A percentile compares a stretch with the other conserved stretches of the same genome.
Evolutionary conservation across 2,113 vertebrate genomes (phyloP).

Genomic region (Terrapene triunguis): DNA sequence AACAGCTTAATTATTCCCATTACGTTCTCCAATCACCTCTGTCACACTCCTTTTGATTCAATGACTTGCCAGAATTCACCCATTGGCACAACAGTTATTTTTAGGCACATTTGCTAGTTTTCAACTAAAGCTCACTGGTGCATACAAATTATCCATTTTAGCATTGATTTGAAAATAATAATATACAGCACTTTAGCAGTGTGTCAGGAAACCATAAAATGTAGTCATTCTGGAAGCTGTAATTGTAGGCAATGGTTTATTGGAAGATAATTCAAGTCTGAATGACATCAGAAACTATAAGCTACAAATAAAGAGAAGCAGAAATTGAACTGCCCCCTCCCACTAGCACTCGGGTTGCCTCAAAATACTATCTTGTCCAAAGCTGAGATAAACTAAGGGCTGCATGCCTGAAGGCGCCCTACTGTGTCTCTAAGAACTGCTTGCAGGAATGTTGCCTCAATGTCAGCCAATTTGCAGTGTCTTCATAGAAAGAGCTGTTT

Average conservation of each 20-base stretch:
- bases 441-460: background rate
- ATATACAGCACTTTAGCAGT: conserved; percentile 36
- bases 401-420: background rate
- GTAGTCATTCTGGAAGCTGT: conserved; percentile 57
- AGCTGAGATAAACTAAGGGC: background rate
- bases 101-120: conserved; percentile 69
- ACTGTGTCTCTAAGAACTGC: background rate
- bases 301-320: background rate
- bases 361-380: background rate
- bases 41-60: conserved; percentile 76
- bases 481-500: background rate
- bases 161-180: conserved; percentile 78
- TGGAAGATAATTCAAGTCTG: conserved; percentile 56
- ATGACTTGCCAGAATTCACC: conserved; percentile 70
- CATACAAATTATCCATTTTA: conserved; percentile 75
- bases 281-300: conserved; percentile 45
- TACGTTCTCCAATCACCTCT: conserved; percentile 53
- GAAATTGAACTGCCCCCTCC: background rate
- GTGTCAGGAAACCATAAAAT: conserved; percentile 59
- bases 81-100: conserved; percentile 76
- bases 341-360: background rate
- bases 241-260: conserved; percentile 47
- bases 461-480: background rate
- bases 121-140: conserved; percentile 66
- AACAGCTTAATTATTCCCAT: conserved; percentile 76